These are phyloP conservation scores for Protonemura montana DNA, from an alignment of 2,888 invertebrate species.

Conservation along the genomic window DNA sequence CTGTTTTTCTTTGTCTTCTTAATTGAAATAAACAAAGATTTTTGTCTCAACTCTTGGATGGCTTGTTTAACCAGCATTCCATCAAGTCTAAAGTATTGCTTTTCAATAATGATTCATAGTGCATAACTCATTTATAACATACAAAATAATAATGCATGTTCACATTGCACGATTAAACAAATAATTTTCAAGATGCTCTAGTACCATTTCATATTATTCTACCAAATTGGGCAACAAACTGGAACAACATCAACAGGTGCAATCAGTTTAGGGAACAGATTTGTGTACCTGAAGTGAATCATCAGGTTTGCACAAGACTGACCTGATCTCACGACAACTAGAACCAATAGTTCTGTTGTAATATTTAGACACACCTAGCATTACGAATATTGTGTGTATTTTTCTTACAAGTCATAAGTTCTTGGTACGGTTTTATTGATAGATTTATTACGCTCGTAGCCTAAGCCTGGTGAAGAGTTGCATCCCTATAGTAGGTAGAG, in stretches of 20 bases:
- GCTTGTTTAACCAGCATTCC: neutral
- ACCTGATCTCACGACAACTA: neutral
- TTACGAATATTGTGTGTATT: constrained; percentile 1
- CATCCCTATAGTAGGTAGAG: neutral
- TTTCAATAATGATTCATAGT: neutral
- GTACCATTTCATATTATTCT: neutral
- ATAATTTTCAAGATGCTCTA: neutral
- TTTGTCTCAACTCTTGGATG: neutral
- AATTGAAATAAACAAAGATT: neutral
- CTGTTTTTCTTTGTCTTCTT: neutral
- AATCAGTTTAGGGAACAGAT: neutral
- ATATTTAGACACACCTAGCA: constrained; percentile 9
- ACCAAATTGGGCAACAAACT: neutral
- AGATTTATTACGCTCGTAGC: neutral
- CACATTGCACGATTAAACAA: neutral
- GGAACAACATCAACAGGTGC: neutral
- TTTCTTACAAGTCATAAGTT: constrained; percentile 8
- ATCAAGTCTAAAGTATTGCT: neutral
- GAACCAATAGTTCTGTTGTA: neutral
- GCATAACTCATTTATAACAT: neutral
- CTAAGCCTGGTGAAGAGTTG: neutral
- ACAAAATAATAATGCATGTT: neutral
- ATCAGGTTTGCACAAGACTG: neutral
- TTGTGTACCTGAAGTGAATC: neutral
- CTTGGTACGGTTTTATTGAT: constrained; percentile 12